A percentile compares a stretch with the other conserved stretches of the same genome.
These are phyloP conservation scores for Limnodromus scolopaceus DNA, from an alignment of 2,797 vertebrate species.

Conservation along the genomic window DNA sequence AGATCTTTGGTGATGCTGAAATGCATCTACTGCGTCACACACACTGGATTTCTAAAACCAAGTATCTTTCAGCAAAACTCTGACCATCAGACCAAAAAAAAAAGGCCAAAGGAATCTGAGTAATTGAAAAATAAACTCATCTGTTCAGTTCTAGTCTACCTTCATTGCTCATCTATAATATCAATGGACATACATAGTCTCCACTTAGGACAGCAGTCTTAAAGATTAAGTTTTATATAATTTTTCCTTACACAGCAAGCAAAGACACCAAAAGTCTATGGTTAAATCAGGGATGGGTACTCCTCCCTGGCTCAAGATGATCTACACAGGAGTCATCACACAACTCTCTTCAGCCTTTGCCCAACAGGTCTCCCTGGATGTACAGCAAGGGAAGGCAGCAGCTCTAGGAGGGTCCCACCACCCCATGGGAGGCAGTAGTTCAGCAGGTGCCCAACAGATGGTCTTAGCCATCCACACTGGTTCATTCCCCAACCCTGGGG, in stretches of 20 bases:
- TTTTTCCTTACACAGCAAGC: neutral
- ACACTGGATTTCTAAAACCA: neutral
- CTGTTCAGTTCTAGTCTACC: neutral
- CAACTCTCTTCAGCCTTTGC: neutral
- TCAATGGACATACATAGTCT: neutral
- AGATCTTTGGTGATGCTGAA: neutral
- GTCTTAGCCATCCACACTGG: neutral
- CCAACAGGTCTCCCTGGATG: neutral
- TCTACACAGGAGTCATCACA: neutral
- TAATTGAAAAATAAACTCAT: neutral
- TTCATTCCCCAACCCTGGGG: neutral
- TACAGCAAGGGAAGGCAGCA: neutral
- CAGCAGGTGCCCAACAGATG: neutral
- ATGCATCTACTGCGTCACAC: neutral
- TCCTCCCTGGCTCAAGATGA: neutral
- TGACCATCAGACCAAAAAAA: neutral
- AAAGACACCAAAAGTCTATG: neutral
- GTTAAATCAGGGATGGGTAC: neutral
- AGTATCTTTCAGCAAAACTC: neutral
- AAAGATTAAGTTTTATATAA: neutral
- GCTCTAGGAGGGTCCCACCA: neutral
- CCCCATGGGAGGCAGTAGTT: accelerated
- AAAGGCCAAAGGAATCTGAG: neutral
- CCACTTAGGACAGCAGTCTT: neutral
- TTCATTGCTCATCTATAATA: neutral